Base-by-base conservation (phyloP, 2,888 invertebrate genomes). In the Volucella inanis region DNA sequence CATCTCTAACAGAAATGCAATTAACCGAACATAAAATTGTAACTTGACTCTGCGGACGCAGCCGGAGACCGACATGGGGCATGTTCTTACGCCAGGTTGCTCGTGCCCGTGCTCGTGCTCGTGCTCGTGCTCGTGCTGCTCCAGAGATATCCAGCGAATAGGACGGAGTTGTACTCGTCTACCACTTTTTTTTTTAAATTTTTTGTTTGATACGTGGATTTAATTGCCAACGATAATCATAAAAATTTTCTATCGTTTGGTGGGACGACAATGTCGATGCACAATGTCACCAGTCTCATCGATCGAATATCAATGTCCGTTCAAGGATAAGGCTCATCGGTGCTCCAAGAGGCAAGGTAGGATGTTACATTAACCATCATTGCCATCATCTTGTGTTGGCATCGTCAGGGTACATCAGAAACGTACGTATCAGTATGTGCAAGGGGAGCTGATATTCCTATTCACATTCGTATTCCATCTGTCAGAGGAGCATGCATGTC, bases 161-260 rank as follows among this genome's bases (percentile, higher is more conserved):
- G 31, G 6, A 31, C 31, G 31, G 31, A 31, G 31, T 31, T 31
- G 31, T 0, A 31, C 31, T 31, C 31, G 6, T 76, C 70, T 76
- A 64, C 31, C 52, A 15, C 70, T 62, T 61, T 61, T 70, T 65
- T 50, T 6, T 3, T 52, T 54, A 0, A 1, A 14, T 22, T 43
- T 43, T 41, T 45, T 59, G 15, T 22, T 59, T 79, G 79, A 72
- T 80, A 80, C 80, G 80, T 61, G 74, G 70, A 85, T 72, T 85
- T 85, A 85, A 85, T 85, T 85, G 81, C 81, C 71, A 80, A 72
- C 81, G 72, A 85, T 81, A 85, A 85, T 85, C 81, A 85, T 85
- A 85, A 85, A 85, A 76, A 72, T 52, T 71, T 77, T 77, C 85
- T 72, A 77, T 85, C 76, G 64, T 59, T 57, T 61, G 57, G 62